Conservation (phyloP, 2,888 invertebrate genomes). For the Steinernema scapterisci region DNA sequence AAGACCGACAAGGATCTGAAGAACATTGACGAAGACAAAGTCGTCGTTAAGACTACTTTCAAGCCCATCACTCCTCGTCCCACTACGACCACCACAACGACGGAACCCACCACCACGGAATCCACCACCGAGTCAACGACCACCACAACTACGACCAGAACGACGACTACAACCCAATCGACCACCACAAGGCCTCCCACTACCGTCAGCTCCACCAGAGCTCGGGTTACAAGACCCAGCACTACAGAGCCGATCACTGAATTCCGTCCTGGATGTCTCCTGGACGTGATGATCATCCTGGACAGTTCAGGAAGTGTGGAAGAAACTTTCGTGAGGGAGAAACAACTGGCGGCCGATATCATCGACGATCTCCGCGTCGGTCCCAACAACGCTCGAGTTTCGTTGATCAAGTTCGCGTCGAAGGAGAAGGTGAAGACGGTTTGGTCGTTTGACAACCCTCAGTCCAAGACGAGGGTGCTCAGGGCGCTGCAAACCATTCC, state of each 20-base stretch:
- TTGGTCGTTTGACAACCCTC: slow-evolving; percentile 44
- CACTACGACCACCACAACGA: neutral
- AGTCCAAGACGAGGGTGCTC: slow-evolving; percentile 39
- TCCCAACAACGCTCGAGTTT: slow-evolving; percentile 52
- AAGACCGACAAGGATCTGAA: slow-evolving; percentile 26
- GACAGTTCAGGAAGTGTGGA: slow-evolving; percentile 57
- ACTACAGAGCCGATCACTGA: slow-evolving; percentile 24
- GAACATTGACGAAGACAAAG: neutral
- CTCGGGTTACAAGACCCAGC: neutral
- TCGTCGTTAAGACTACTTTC: neutral
- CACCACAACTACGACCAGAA: neutral
- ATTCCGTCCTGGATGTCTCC: slow-evolving; percentile 46
- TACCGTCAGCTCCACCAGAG: neutral
- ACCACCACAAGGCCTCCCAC: slow-evolving; percentile 29
- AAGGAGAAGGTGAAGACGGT: slow-evolving; percentile 52
- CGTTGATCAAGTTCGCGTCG: slow-evolving; percentile 58
- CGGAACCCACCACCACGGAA: neutral
- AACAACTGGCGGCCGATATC: slow-evolving; percentile 53
- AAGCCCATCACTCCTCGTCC: neutral
- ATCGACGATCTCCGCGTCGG: slow-evolving; percentile 48
- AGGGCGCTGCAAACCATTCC: slow-evolving; percentile 40
- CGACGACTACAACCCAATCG: neutral
- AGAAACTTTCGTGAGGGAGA: slow-evolving; percentile 54
- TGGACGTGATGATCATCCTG: slow-evolving; percentile 56
- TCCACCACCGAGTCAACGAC: neutral